Percentiles rank a stretch among this genome's conserved stretches.
Conservation (phyloP, 2,888 invertebrate species). For the Idaea straminata region DNA sequence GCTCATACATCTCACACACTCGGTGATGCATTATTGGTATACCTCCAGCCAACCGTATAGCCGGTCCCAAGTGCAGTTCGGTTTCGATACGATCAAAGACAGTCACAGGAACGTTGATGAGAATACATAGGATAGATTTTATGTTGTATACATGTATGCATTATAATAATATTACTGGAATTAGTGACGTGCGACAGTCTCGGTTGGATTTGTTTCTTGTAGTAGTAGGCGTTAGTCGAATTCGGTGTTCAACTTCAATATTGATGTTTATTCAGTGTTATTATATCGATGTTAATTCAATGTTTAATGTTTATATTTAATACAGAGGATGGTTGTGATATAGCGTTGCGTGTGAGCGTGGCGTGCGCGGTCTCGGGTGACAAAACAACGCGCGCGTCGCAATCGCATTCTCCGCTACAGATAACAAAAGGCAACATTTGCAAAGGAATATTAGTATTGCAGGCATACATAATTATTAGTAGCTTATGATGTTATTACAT, state of each 20-base stretch:
- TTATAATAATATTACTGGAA: conserved; percentile 20
- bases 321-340: conserved; percentile 42
- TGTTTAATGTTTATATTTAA: conserved; percentile 23
- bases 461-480: conserved; percentile 34
- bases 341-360: conserved; percentile 9
- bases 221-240: conserved; percentile 24
- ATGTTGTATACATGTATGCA: conserved; percentile 23
- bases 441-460: conserved; percentile 34
- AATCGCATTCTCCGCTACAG: conserved; percentile 14
- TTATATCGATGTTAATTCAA: conserved; percentile 29
- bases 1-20: conserved; percentile 2
- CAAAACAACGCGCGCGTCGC: not conserved
- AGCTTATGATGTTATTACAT: conserved; percentile 53
- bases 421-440: conserved; percentile 29
- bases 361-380: conserved; percentile 14
- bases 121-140: conserved; percentile 21
- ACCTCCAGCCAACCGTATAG: conserved; percentile 21
- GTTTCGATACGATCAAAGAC: conserved; percentile 28
- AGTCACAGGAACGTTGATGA: conserved; percentile 6
- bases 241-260: conserved; percentile 22
- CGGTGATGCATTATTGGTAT: conserved; percentile 13
- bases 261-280: conserved; percentile 22
- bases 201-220: conserved; percentile 26
- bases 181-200: conserved; percentile 30
- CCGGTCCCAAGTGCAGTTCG: conserved; percentile 24